phyloP scores from a whole-genome alignment of 2,888 invertebrate species.

The Pristionchus fissidentatus region DNA sequence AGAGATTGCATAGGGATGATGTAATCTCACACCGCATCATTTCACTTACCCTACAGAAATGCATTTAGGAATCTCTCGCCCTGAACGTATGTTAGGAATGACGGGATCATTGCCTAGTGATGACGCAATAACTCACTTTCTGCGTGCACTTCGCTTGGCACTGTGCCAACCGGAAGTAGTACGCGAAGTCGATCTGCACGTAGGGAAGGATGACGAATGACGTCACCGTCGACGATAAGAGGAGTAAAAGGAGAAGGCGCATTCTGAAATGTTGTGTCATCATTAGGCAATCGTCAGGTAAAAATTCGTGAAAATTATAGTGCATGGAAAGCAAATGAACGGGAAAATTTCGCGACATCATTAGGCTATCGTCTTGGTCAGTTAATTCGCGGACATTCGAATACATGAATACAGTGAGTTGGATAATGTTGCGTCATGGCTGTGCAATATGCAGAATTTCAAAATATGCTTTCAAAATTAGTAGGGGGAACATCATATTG shows the following conservation, averaged over 20 bases:
- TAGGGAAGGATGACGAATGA: slow-evolving; percentile 70
- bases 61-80: not conserved
- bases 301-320: not conserved
- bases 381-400: no score
- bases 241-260: slow-evolving; percentile 22
- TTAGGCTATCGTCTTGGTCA: no score
- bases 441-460: no score
- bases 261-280: no score
- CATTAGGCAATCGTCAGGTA: not conserved
- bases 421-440: no score
- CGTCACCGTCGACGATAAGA: not conserved
- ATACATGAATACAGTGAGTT: no score
- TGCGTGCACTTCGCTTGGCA: slow-evolving; percentile 73
- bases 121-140: slow-evolving; percentile 59
- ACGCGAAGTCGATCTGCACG: slow-evolving; percentile 73
- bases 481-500: no score
- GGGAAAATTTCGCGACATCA: not conserved
- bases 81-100: not conserved
- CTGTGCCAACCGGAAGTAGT: slow-evolving; percentile 69
- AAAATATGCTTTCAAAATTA: no score
- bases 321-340: not conserved
- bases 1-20: not conserved
- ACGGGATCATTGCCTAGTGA: not conserved
- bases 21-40: not conserved
- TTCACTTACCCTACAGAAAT: no score